Base-by-base conservation (phyloP, 2,113 vertebrate genomes). In the Amazona vittata region DNA sequence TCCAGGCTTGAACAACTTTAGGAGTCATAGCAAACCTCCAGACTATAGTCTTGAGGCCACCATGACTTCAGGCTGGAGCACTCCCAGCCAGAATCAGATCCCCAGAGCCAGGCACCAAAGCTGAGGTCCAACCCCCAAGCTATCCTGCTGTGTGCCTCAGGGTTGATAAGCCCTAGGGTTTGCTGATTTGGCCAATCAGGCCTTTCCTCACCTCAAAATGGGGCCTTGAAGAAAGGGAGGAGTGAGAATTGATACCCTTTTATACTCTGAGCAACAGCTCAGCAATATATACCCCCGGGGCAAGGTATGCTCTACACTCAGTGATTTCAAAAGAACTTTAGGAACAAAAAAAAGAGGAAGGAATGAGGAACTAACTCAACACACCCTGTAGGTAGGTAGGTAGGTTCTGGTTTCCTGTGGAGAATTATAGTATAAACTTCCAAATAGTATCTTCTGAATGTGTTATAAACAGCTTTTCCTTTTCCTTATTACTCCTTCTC, bases 351-450 rank as follows among this genome's bases (percentile, higher is more conserved):
- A 50, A 49, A 19, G 10, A 39, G 53, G 75, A 39, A 93, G 41
- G 95, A 95, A 96, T 88, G 92, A 94, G 92, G 93, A 96, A 94
- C 81, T 89, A 76, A 77, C 77, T 49, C 77, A 84, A 80, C 86
- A 86, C 81, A 65, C 89, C 86, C 90, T 77, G 73, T 65, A 80
- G 94, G 93, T 71, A 89, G 39, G 84, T 79, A 80, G 95, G 93
- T 71, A 85, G 41, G 84, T 80, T 91, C 87, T 96, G 89, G 37
- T 97, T 95, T 83, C 26, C 67, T 3, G 6, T 8, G 49, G 64
- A 91, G 83, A 82, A n/a, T 13, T 39, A 10, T 26, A n/a, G 41
- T 25, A 16, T 52, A 43, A 85, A 63, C 49, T 35, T 84, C 69
- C 63, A 81, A 84, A 64, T 37, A 47, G n/a, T 35, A 6, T 86